phyloP scores from a whole-genome alignment of 2,113 vertebrate species.

The Albula goreensis region DNA sequence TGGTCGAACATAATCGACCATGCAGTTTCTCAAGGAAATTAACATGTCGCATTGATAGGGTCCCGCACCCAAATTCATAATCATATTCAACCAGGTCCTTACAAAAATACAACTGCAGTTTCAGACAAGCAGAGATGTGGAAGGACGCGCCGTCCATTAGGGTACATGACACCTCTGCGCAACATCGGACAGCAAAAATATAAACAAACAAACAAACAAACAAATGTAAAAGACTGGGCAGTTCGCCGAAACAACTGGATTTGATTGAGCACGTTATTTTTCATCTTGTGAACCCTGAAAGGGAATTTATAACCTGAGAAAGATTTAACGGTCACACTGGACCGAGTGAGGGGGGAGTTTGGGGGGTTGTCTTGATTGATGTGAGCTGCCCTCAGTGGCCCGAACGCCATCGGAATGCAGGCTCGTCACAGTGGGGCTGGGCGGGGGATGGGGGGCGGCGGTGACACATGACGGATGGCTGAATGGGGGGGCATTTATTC shows the following conservation, averaged over 20 bases:
- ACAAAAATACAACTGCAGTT: background rate
- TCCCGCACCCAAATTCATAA: background rate
- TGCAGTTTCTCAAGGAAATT: background rate
- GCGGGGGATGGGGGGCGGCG: background rate
- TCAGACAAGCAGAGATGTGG: background rate
- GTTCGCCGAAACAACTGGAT: background rate
- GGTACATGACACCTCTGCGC: too few species aligned
- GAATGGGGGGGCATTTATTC: slow-evolving; percentile 28
- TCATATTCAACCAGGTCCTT: background rate
- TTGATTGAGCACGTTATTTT: background rate
- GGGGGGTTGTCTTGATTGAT: background rate
- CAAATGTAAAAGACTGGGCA: background rate
- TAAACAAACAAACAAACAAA: background rate
- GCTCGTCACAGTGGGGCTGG: background rate
- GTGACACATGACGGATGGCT: slow-evolving; percentile 34
- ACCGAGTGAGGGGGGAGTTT: background rate
- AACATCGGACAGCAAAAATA: background rate
- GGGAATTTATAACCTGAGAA: slow-evolving; percentile 4
- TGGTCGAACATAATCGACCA: background rate
- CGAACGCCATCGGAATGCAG: background rate
- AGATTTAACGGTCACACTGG: slow-evolving; percentile 2
- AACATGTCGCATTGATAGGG: background rate
- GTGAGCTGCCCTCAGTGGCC: background rate
- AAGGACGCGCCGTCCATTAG: background rate
- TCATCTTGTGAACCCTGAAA: background rate